Conservation (phyloP, 2,797 vertebrate species). For the Muraenolepis orangiensis region DNA sequence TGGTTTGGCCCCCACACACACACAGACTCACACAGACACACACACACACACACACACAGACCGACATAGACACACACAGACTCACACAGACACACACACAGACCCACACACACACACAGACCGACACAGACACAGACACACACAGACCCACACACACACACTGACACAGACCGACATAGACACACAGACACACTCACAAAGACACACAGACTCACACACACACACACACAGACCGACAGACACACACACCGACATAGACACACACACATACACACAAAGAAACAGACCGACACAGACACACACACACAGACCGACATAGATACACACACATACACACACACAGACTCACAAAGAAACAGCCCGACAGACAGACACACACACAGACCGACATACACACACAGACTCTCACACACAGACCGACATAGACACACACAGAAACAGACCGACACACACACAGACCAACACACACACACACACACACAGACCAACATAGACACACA, state of each 20-base stretch:
- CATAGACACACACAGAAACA: neutral
- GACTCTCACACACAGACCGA: too few species aligned
- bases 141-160: neutral
- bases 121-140: neutral
- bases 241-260: neutral
- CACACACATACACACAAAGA: neutral
- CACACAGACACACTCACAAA: too few species aligned
- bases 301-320: neutral
- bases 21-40: neutral
- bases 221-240: neutral
- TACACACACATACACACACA: neutral
- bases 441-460: neutral
- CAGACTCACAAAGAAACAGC: neutral
- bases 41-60: neutral
- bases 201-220: neutral
- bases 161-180: neutral
- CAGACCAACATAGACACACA: too few species aligned
- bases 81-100: neutral
- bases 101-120: neutral
- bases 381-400: neutral
- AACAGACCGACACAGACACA: neutral
- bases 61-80: neutral
- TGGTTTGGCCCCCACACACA: neutral
- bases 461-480: neutral
- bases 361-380: neutral